phyloP scores from a whole-genome alignment of 2,888 invertebrate species.

The Caenorhabditis drosophilae region DNA sequence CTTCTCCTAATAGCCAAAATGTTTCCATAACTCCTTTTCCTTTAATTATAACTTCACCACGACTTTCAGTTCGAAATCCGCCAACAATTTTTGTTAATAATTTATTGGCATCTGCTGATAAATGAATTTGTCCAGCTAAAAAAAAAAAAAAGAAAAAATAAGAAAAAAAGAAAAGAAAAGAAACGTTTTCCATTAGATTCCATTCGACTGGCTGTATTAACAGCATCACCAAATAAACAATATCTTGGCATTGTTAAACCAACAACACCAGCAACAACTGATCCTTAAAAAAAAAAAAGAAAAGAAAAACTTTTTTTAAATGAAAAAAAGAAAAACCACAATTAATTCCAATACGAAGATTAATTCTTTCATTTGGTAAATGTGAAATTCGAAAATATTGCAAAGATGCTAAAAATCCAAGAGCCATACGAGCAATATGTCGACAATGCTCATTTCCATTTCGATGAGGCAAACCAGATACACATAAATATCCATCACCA shows the following conservation, averaged over 20 bases:
- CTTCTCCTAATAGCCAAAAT: conserved; percentile 43
- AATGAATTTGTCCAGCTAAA: conserved; percentile 60
- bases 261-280: conserved; percentile 55
- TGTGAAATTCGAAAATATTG: conserved; percentile 45
- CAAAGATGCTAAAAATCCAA: conserved; percentile 37
- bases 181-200: conserved; percentile 44
- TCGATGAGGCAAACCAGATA: conserved; percentile 53
- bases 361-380: conserved; percentile 47
- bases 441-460: conserved; percentile 53
- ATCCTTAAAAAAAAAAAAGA: conserved; percentile 19
- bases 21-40: conserved; percentile 60
- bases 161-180: too few species aligned
- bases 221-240: conserved; percentile 59
- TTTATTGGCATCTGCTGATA: conserved; percentile 54
- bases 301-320: not conserved
- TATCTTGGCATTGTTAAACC: conserved; percentile 59
- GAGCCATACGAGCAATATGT: conserved; percentile 46
- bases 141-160: too few species aligned
- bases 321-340: conserved; percentile 21
- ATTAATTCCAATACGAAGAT: conserved; percentile 55
- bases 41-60: conserved; percentile 64
- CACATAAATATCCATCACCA: conserved; percentile 55
- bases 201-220: conserved; percentile 59
- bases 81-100: conserved; percentile 53
- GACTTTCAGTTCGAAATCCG: conserved; percentile 55